These are phyloP conservation scores for Nematopogon swammerdamellus DNA, from an alignment of 2,888 invertebrate species.

Conservation along the genomic window DNA sequence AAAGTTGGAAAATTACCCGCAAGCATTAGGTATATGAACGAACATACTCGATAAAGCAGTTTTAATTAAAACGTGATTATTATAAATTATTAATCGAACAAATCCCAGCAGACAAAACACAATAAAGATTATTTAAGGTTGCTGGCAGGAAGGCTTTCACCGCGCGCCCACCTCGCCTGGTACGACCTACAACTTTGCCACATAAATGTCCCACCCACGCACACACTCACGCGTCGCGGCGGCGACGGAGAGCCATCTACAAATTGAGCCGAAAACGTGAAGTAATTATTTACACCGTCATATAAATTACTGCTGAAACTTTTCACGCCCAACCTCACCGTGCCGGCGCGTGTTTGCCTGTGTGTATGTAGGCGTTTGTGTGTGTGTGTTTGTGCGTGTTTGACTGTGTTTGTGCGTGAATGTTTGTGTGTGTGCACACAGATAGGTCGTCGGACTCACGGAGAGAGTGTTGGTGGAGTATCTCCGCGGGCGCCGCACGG, in stretches of 20 bases:
- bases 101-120: too few species aligned
- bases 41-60: too few species aligned
- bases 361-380: too few species aligned
- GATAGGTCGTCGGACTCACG: slow-evolving; percentile 1
- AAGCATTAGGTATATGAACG: too few species aligned
- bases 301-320: slow-evolving; percentile 56
- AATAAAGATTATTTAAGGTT: too few species aligned
- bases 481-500: slow-evolving; percentile 15
- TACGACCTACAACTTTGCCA: slow-evolving; percentile 6
- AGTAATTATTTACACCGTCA: slow-evolving; percentile 58
- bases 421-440: not conserved
- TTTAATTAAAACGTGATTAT: too few species aligned
- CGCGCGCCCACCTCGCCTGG: too few species aligned
- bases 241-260: too few species aligned
- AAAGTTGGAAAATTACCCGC: too few species aligned
- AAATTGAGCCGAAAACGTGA: slow-evolving; percentile 54
- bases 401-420: not conserved
- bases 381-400: too few species aligned
- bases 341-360: slow-evolving; percentile 21
- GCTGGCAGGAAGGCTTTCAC: too few species aligned
- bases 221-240: slow-evolving; percentile 13
- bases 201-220: slow-evolving; percentile 39
- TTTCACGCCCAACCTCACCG: slow-evolving; percentile 33
- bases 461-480: slow-evolving; percentile 23
- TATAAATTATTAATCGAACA: too few species aligned